Percentiles rank a stretch among this genome's conserved stretches.
These are phyloP conservation scores for Donacobius atricapilla DNA, from an alignment of 2,113 vertebrate species.

Conservation along the genomic window DNA sequence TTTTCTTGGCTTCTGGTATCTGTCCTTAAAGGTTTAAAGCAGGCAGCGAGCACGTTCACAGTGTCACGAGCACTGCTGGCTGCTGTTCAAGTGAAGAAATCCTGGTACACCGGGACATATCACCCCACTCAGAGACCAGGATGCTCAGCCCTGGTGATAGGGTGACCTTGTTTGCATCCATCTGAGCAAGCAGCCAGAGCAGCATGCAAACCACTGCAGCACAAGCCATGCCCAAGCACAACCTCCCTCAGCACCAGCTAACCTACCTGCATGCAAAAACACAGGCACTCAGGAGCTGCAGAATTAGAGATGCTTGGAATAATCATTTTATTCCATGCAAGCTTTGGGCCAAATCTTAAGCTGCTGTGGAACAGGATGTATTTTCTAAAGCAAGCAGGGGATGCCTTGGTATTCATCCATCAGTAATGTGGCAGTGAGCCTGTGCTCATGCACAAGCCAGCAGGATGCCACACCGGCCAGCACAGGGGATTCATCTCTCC, in stretches of 20 bases:
- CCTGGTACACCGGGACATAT: background rate
- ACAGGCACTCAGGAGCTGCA: background rate
- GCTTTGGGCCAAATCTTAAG: background rate
- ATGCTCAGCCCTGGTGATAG: background rate
- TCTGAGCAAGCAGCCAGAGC: background rate
- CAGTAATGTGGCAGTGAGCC: background rate
- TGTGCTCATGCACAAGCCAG: background rate
- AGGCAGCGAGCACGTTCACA: background rate
- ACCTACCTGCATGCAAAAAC: background rate
- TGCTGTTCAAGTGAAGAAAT: background rate
- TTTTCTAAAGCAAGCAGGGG: background rate
- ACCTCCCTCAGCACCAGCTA: background rate
- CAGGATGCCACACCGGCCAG: accelerated
- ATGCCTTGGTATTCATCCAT: background rate
- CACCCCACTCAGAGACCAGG: background rate
- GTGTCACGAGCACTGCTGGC: background rate
- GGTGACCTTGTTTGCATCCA: constrained; percentile 36
- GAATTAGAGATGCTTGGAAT: background rate
- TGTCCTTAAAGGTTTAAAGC: background rate
- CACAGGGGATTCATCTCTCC: background rate
- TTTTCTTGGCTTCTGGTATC: background rate
- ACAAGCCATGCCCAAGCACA: background rate
- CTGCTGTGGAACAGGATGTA: background rate
- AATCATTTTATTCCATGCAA: background rate
- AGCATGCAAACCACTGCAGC: constrained; percentile 21